Conservation (phyloP, 2,797 vertebrate species). For the Sebastes trivittatus region DNA sequence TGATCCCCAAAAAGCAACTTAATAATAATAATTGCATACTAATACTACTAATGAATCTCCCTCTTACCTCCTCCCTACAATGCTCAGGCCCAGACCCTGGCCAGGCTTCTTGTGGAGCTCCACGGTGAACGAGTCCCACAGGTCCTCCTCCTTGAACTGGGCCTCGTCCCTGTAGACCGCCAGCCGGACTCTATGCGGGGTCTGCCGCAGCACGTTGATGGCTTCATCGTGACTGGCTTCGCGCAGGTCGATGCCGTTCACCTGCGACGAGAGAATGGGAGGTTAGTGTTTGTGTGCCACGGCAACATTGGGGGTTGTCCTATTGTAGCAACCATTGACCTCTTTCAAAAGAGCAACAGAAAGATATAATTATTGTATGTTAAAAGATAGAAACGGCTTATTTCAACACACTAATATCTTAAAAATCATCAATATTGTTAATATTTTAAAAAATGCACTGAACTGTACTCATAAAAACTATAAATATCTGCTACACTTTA, state of each 20-base stretch:
- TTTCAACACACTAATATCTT: background rate
- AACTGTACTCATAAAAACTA: background rate
- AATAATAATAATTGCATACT: background rate
- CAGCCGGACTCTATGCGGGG: slow-evolving; percentile 90
- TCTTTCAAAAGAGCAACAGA: background rate
- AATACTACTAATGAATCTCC: background rate
- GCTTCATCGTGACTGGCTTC: slow-evolving; percentile 95
- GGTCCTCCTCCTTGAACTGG: slow-evolving; percentile 95
- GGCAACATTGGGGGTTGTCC: background rate
- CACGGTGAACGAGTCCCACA: slow-evolving; percentile 90
- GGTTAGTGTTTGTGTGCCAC: background rate
- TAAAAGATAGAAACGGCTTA: background rate
- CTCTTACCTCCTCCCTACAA: slow-evolving; percentile 93
- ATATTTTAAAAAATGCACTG: background rate
- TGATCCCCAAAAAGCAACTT: background rate
- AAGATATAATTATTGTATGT: background rate
- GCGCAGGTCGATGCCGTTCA: slow-evolving; percentile 92
- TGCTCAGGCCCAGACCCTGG: slow-evolving; percentile 95
- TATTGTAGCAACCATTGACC: background rate
- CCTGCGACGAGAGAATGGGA: slow-evolving; percentile 74
- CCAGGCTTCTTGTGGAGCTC: slow-evolving; percentile 93
- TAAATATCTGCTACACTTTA: too few species aligned
- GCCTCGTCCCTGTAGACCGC: slow-evolving; percentile 93
- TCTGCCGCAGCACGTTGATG: slow-evolving; percentile 96
- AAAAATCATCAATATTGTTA: background rate